phyloP scores from a whole-genome alignment of 2,888 invertebrate species.

The Patella caerulea region DNA sequence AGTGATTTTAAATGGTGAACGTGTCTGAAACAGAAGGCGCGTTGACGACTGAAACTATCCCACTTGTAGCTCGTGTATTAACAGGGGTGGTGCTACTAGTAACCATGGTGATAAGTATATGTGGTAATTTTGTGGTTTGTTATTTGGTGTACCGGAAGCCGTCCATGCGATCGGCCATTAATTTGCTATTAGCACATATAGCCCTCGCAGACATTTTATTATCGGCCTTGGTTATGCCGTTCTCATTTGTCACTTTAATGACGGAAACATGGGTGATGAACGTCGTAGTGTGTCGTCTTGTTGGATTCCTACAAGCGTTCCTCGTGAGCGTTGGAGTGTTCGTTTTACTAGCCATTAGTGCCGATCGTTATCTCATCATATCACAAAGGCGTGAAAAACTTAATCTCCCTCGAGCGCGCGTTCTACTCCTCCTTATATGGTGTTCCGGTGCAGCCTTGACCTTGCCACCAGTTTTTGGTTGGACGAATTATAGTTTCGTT shows the following conservation, averaged over 20 bases:
- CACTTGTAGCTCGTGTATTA: slow-evolving; percentile 9
- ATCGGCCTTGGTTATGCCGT: slow-evolving; percentile 51
- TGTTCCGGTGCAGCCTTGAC: slow-evolving; percentile 37
- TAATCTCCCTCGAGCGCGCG: slow-evolving; percentile 43
- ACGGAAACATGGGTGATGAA: slow-evolving; percentile 42
- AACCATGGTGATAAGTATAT: slow-evolving; percentile 38
- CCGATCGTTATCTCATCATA: slow-evolving; percentile 62
- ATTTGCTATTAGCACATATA: slow-evolving; percentile 62
- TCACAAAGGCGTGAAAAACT: slow-evolving; percentile 54
- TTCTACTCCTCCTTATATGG: slow-evolving; percentile 47
- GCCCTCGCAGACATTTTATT: slow-evolving; percentile 56
- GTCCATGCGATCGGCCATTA: slow-evolving; percentile 66
- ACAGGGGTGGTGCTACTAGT: slow-evolving; percentile 27
- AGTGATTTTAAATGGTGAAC: slow-evolving; percentile 17
- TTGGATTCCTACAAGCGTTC: slow-evolving; percentile 48
- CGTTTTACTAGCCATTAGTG: slow-evolving; percentile 57
- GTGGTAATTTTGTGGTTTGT: slow-evolving; percentile 62
- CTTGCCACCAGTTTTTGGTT: slow-evolving; percentile 52
- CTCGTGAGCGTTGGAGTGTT: slow-evolving; percentile 52
- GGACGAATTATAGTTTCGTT: slow-evolving; percentile 38
- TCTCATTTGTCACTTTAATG: slow-evolving; percentile 44
- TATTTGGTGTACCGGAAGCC: slow-evolving; percentile 59
- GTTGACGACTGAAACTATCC: slow-evolving; percentile 1
- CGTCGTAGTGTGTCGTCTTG: slow-evolving; percentile 34
- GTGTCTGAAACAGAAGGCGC: slow-evolving; percentile 7